Evolutionary conservation across 1,140 invertebrate genomes (phyloP).

Genomic region (Bombus difficillimus): DNA sequence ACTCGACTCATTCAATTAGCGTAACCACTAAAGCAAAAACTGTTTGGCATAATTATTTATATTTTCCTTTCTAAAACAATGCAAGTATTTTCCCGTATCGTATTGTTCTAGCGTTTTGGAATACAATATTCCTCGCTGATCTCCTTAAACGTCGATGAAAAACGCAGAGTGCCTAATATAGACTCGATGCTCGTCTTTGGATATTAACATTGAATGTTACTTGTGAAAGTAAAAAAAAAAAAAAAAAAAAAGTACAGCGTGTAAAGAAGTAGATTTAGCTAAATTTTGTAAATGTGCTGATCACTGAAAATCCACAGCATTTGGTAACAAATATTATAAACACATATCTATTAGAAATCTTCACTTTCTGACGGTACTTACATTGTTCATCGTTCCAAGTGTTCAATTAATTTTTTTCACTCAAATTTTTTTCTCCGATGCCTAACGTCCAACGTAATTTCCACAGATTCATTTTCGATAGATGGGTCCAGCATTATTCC

Average conservation of each 20-base stretch:
- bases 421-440: too few relatives aligned
- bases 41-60: constrained; percentile 1
- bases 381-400: too few relatives aligned
- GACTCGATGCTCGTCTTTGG: not conserved
- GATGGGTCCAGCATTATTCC: not conserved
- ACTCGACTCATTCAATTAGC: not conserved
- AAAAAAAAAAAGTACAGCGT: too few relatives aligned
- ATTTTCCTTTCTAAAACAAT: constrained; percentile 14
- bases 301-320: too few relatives aligned
- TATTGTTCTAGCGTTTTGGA: constrained; percentile 21
- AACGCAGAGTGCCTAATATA: not conserved
- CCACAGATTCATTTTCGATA: too few relatives aligned
- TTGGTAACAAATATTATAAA: too few relatives aligned
- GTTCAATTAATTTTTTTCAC: too few relatives aligned
- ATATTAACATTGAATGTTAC: not conserved
- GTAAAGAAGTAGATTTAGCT: too few relatives aligned
- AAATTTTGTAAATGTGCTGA: too few relatives aligned
- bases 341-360: too few relatives aligned
- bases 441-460: not conserved
- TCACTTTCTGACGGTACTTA: too few relatives aligned
- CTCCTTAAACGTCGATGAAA: not conserved
- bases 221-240: not conserved
- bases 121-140: not conserved
- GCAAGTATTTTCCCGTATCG: not conserved
- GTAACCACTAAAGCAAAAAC: not conserved